Base-by-base conservation (phyloP, 2,113 vertebrate genomes). In the Scortum barcoo region DNA sequence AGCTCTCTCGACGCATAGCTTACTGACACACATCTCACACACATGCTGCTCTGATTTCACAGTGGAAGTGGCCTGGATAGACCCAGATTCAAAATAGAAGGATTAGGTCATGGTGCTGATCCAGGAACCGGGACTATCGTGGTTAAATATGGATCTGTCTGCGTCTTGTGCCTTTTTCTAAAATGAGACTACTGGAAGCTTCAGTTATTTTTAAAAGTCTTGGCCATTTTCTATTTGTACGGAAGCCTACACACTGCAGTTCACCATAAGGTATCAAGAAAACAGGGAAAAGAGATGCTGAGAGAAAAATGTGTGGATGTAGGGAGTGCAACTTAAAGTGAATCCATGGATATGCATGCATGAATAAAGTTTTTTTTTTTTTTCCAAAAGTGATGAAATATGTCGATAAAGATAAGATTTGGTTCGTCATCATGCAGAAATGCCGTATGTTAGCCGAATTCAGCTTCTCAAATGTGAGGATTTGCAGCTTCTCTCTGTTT, bases 31-130 rank as follows among this genome's bases (percentile, higher is more conserved):
- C 89, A 57, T 86, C 88, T 87, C 85, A 58, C 81, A 83, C 81
- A 88, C 83, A 65, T 78, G 77, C 86, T 79, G 50, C 91, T 92
- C 92, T 87, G 76, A 80, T 93, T 93, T 90, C 93, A 92, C 79
- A 36, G 70, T 85, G 85, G 84, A 90, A 84, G 86, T 74, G 28
- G 74, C 50, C 82, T 36, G 76, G 54, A 79, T 51, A 76, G 75
- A 84, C 60, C 63, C 38, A 20, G 50, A 71, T 78, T 67, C 19
- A 62, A 86, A 90, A 87, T 86, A 90, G 86, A 86, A 72, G 1
- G 9, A 20, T 78, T 50, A 36, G 53, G 76, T 89, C 80, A 84
- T 54, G 72, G 44, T 77, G 76, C 22, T 16, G 8, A 54, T 82
- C 33, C 33, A 44, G 70, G 70, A 79, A 76, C n/a, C 75, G 26